phyloP scores from a whole-genome alignment of 2,113 vertebrate genomes.

The zebrafish (Danio rerio) region DNA sequence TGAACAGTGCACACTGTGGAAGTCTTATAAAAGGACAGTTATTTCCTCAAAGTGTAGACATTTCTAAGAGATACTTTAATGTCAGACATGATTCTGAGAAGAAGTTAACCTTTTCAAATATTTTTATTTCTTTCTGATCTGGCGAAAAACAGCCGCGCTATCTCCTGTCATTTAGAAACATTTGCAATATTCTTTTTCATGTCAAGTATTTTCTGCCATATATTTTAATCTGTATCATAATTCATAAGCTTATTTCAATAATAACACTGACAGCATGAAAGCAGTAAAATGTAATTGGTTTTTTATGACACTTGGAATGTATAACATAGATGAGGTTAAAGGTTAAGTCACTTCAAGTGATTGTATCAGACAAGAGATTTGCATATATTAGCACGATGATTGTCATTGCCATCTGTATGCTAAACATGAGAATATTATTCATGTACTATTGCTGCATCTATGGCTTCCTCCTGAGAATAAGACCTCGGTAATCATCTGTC shows the following conservation, averaged over 20 bases:
- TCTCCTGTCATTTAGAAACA: background rate
- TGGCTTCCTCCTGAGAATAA: background rate
- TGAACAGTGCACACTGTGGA: background rate
- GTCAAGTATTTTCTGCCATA: background rate
- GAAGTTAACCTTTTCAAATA: conserved; percentile 6
- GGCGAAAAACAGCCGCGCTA: background rate
- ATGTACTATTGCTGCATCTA: conserved; percentile 10
- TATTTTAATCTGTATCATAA: background rate
- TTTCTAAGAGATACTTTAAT: conserved; percentile 16
- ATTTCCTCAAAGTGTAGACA: background rate
- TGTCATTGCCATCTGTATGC: conserved; percentile 25
- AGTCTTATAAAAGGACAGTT: background rate
- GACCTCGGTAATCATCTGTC: background rate
- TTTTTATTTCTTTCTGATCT: conserved; percentile 8
- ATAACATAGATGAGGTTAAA: conserved; percentile 46
- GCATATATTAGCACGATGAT: conserved; percentile 52
- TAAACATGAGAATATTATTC: conserved; percentile 23
- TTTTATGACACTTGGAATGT: conserved; percentile 44
- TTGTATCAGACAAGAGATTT: conserved; percentile 42
- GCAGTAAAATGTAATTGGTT: conserved; percentile 39
- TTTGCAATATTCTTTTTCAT: background rate
- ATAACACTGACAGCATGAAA: background rate
- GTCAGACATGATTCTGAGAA: background rate
- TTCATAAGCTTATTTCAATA: conserved; percentile 27
- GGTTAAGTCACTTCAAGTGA: conserved; percentile 52